Percentiles rank a stretch among this genome's conserved stretches.
phyloP scores from a whole-genome alignment of 2,113 vertebrate genomes.

The Perca fluviatilis region DNA sequence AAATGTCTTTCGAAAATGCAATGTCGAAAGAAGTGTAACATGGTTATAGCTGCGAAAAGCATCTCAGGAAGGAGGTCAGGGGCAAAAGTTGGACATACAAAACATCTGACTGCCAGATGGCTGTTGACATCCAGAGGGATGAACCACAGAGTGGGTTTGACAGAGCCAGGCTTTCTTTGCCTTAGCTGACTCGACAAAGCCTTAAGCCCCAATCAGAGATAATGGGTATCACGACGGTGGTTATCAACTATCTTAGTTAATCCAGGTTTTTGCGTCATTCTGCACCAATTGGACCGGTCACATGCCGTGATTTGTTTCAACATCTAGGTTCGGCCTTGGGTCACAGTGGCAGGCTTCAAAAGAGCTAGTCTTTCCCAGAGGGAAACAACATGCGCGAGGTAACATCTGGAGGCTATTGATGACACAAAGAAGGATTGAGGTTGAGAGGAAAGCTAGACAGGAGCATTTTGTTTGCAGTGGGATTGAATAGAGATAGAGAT shows the following conservation, averaged over 20 bases:
- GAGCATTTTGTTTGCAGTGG: constrained; percentile 24
- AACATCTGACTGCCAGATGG: not conserved
- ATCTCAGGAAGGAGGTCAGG: not conserved
- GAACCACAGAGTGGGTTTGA: too few species aligned
- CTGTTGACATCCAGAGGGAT: not conserved
- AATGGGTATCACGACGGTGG: too few species aligned
- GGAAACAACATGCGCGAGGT: not conserved
- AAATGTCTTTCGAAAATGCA: not conserved
- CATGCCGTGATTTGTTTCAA: constrained; percentile 1
- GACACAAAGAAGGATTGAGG: constrained; percentile 24
- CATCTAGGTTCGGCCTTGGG: constrained; percentile 20
- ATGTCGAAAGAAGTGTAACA: not conserved
- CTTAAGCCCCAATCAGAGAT: too few species aligned
- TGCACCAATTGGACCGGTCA: too few species aligned
- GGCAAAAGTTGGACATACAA: too few species aligned
- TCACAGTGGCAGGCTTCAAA: constrained; percentile 28
- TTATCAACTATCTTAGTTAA: too few species aligned
- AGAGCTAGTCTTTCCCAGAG: constrained; percentile 20
- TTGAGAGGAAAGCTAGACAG: constrained; percentile 45
- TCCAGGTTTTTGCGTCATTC: too few species aligned
- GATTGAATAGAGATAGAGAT: constrained; percentile 14
- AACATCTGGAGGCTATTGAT: constrained; percentile 35
- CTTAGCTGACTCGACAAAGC: too few species aligned
- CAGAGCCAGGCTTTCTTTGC: too few species aligned
- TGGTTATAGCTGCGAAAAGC: not conserved